Evolutionary conservation across 2,113 vertebrate genomes (phyloP).

Genomic region (Rousettus leschenaultii): DNA sequence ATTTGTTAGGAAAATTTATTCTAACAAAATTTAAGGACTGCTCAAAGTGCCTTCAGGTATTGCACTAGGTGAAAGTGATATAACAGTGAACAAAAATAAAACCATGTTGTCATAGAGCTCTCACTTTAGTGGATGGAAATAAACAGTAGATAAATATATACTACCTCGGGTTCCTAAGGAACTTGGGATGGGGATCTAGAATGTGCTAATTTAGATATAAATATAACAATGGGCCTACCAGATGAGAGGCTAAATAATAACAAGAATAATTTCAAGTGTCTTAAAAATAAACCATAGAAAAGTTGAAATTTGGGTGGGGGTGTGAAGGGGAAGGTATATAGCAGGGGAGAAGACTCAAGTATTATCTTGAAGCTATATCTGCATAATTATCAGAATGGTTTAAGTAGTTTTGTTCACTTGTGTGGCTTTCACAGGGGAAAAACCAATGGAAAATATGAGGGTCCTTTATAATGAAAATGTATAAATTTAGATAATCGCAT

Average conservation of each 20-base stretch:
- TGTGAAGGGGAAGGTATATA: not conserved
- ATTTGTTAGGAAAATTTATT: not conserved
- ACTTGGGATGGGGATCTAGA: not conserved
- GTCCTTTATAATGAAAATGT: not conserved
- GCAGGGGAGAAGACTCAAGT: not conserved
- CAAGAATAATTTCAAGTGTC: not conserved
- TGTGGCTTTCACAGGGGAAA: not conserved
- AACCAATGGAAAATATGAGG: not conserved
- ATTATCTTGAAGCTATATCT: not conserved
- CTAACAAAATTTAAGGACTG: not conserved
- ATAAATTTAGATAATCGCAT: not conserved
- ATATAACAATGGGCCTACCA: not conserved
- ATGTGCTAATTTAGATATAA: not conserved
- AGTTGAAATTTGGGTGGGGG: not conserved
- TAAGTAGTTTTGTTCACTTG: not conserved
- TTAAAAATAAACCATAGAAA: not conserved
- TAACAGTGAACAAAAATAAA: not conserved
- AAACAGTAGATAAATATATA: not conserved
- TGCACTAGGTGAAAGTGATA: not conserved
- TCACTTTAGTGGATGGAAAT: not conserved
- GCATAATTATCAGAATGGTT: not conserved
- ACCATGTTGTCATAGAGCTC: not conserved
- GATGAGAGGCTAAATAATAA: not conserved
- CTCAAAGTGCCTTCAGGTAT: not conserved
- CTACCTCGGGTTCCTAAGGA: not conserved